Percentiles rank a stretch among this genome's conserved stretches.
phyloP scores from a whole-genome alignment of 2,888 invertebrate genomes.

The Shargacucullia verbasci region DNA sequence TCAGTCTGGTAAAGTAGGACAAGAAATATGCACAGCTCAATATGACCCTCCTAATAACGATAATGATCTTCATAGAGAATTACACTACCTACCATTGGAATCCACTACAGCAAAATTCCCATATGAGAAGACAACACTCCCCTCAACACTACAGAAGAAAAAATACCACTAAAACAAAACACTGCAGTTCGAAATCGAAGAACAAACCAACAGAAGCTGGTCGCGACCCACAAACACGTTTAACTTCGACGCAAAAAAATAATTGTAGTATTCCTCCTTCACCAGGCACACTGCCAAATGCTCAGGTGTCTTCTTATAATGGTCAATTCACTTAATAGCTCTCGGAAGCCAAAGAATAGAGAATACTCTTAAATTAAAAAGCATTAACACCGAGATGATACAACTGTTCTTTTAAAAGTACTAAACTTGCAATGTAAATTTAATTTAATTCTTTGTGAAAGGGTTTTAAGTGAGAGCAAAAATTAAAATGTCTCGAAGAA shows the following conservation, averaged over 20 bases:
- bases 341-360: constrained; percentile 32
- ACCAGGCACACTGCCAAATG: constrained; percentile 62
- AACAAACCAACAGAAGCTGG: too few relatives aligned
- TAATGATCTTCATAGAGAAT: too few relatives aligned
- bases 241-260: constrained; percentile 29
- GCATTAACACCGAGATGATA: constrained; percentile 47
- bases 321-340: constrained; percentile 47
- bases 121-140: too few relatives aligned
- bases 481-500: constrained; percentile 26
- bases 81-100: too few relatives aligned
- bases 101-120: too few relatives aligned
- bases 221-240: constrained; percentile 4
- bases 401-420: constrained; percentile 27
- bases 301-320: constrained; percentile 63
- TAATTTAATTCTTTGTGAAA: constrained; percentile 40
- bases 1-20: too few relatives aligned
- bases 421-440: constrained; percentile 33
- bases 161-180: too few relatives aligned
- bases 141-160: too few relatives aligned
- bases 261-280: constrained; percentile 29
- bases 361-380: constrained; percentile 55
- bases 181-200: too few relatives aligned
- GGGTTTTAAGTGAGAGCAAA: constrained; percentile 16
- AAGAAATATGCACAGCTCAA: too few relatives aligned
- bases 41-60: too few relatives aligned